Conservation (phyloP, 2,888 invertebrate species). For the Latrodectus hesperus region DNA sequence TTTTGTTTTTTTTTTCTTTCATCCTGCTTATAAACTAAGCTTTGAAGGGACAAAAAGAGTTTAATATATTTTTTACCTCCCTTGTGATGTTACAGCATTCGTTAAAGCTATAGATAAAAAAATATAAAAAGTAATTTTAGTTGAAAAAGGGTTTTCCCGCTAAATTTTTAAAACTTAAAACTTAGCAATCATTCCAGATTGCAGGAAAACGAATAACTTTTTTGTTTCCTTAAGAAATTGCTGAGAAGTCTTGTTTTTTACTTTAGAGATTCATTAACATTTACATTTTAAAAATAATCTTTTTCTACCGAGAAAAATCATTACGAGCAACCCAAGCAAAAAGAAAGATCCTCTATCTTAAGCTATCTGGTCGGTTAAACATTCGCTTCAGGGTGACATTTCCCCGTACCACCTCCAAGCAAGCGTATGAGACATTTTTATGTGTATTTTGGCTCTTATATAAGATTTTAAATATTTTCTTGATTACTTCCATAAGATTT, state of each 20-base stretch:
- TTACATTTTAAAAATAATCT: slow-evolving; percentile 48
- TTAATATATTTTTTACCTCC: slow-evolving; percentile 35
- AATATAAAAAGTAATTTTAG: slow-evolving; percentile 4
- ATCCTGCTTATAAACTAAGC: slow-evolving; percentile 22
- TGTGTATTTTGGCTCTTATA: not conserved
- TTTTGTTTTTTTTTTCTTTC: slow-evolving; percentile 12
- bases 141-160: not conserved
- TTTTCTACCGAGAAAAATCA: slow-evolving; percentile 26
- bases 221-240: not conserved
- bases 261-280: slow-evolving; percentile 44
- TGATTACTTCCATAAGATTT: slow-evolving; percentile 8
- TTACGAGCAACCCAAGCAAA: slow-evolving; percentile 14
- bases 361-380: slow-evolving; percentile 6
- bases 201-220: not conserved
- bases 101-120: slow-evolving; percentile 24
- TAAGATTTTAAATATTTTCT: slow-evolving; percentile 21
- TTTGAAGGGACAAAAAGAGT: not conserved
- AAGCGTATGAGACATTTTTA: no score
- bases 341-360: not conserved
- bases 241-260: slow-evolving; percentile 12
- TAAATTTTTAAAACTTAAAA: slow-evolving; percentile 13
- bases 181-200: slow-evolving; percentile 27
- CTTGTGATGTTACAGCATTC: slow-evolving; percentile 46
- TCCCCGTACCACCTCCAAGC: no score
- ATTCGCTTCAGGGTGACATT: not conserved